Conservation (phyloP, 2,888 invertebrate genomes). For the Esperia sulphurella region DNA sequence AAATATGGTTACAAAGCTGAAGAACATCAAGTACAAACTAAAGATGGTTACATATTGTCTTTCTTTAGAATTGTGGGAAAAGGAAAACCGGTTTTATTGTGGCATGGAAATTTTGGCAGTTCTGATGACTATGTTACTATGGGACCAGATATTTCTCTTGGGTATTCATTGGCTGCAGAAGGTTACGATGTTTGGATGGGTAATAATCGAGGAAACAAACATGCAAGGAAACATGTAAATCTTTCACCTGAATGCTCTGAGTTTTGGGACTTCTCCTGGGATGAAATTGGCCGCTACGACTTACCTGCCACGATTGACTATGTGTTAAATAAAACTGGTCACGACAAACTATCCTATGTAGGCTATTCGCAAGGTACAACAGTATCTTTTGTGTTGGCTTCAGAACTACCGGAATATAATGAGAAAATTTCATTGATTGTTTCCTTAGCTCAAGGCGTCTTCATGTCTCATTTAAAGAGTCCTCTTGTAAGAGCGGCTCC, state of each 20-base stretch:
- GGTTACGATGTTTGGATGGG: slow-evolving; percentile 63
- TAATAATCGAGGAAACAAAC: slow-evolving; percentile 44
- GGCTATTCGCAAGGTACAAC: slow-evolving; percentile 67
- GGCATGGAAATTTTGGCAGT: no score
- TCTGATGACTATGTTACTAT: no score
- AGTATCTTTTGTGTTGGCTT: slow-evolving; percentile 56
- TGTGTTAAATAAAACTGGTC: slow-evolving; percentile 38
- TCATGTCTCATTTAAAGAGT: slow-evolving; percentile 40
- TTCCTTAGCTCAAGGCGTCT: slow-evolving; percentile 30
- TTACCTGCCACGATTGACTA: slow-evolving; percentile 57
- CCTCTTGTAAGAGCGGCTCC: slow-evolving; percentile 44
- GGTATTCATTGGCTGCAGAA: background rate
- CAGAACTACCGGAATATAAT: slow-evolving; percentile 52
- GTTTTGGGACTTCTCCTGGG: slow-evolving; percentile 11
- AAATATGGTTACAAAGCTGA: no score
- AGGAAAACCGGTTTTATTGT: no score
- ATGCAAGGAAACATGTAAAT: slow-evolving; percentile 34
- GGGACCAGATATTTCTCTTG: no score
- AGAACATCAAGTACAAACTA: no score
- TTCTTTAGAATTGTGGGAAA: no score
- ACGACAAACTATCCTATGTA: slow-evolving; percentile 45
- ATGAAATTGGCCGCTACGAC: slow-evolving; percentile 60
- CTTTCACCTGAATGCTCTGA: slow-evolving; percentile 54
- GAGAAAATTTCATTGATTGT: slow-evolving; percentile 46
- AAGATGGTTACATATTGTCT: no score